Evolutionary conservation across 1,140 invertebrate genomes (phyloP).

Genomic region (Drosophila kepulauana): DNA sequence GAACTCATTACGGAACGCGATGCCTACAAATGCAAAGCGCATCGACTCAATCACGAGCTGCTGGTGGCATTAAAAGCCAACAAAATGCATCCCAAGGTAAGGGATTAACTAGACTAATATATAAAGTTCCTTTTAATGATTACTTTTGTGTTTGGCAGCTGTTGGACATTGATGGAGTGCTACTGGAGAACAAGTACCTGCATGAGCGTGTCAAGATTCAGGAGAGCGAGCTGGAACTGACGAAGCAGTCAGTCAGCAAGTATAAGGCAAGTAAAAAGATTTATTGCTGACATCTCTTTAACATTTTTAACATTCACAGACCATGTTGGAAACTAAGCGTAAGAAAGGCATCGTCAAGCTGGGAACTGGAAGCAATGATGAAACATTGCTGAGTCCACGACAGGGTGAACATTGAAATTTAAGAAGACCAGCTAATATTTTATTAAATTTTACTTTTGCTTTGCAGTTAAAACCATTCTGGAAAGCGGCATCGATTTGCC

Average conservation of each 20-base stretch:
- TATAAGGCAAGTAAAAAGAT: conserved; percentile 87
- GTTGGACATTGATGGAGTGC: conserved; percentile 92
- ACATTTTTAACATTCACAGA: conserved; percentile 55
- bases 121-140: not conserved
- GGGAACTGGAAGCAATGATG: conserved; percentile 83
- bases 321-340: conserved; percentile 87
- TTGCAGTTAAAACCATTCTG: conserved; percentile 88
- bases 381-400: conserved; percentile 87
- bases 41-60: conserved; percentile 93
- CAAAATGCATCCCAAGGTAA: conserved; percentile 82
- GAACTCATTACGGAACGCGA: conserved; percentile 93
- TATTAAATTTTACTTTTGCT: not conserved
- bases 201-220: conserved; percentile 92
- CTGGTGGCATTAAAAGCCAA: conserved; percentile 89
- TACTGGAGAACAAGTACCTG: conserved; percentile 94
- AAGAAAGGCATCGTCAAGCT: conserved; percentile 88
- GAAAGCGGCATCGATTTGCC: conserved; percentile 88
- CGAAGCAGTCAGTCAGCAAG: conserved; percentile 89
- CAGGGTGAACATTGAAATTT: conserved; percentile 85
- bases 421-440: not conserved
- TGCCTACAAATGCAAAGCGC: conserved; percentile 94
- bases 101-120: not conserved
- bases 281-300: not conserved
- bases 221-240: conserved; percentile 92
- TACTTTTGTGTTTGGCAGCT: conserved; percentile 83